Evolutionary conservation across 1,140 invertebrate genomes (phyloP).

Genomic region (Pachyrhynchus sulphureomaculatus): DNA sequence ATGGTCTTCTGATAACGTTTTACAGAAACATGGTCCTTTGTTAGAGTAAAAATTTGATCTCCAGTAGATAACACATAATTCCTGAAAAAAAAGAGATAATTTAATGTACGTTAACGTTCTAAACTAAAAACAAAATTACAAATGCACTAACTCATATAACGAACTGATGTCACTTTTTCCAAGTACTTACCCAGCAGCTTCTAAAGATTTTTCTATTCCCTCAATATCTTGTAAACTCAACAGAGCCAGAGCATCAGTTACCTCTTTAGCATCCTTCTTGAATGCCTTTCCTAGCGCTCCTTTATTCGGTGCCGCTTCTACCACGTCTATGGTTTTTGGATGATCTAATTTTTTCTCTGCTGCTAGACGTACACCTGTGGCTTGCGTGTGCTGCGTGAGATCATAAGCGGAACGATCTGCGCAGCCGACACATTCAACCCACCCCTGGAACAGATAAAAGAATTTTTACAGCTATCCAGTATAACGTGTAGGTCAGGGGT

Average conservation of each 20-base stretch:
- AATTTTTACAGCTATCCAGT: too few relatives aligned
- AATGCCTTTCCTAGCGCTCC: slow-evolving; percentile 89
- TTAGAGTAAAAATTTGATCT: slow-evolving; percentile 65
- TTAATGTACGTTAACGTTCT: too few relatives aligned
- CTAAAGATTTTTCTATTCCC: slow-evolving; percentile 65
- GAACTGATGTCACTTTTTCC: too few relatives aligned
- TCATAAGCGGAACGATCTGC: slow-evolving; percentile 98
- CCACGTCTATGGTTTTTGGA: slow-evolving; percentile 76
- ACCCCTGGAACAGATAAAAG: slow-evolving; percentile 67
- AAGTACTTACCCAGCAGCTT: slow-evolving; percentile 58
- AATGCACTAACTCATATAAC: too few relatives aligned
- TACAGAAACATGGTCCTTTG: slow-evolving; percentile 73
- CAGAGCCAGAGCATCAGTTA: slow-evolving; percentile 69
- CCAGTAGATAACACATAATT: slow-evolving; percentile 59
- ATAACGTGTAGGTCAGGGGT: too few relatives aligned
- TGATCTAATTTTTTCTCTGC: slow-evolving; percentile 87
- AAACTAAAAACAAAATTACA: too few relatives aligned
- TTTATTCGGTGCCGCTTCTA: slow-evolving; percentile 83
- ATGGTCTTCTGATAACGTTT: slow-evolving; percentile 85
- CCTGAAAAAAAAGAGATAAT: slow-evolving; percentile 27
- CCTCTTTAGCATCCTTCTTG: slow-evolving; percentile 88
- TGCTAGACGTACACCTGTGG: slow-evolving; percentile 85
- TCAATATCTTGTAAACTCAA: slow-evolving; percentile 65
- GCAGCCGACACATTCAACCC: slow-evolving; percentile 99
- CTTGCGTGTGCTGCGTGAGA: slow-evolving; percentile 89